These are phyloP conservation scores for Eptesicus fuscus DNA, from an alignment of 2,113 vertebrate genomes.

Conservation along the genomic window DNA sequence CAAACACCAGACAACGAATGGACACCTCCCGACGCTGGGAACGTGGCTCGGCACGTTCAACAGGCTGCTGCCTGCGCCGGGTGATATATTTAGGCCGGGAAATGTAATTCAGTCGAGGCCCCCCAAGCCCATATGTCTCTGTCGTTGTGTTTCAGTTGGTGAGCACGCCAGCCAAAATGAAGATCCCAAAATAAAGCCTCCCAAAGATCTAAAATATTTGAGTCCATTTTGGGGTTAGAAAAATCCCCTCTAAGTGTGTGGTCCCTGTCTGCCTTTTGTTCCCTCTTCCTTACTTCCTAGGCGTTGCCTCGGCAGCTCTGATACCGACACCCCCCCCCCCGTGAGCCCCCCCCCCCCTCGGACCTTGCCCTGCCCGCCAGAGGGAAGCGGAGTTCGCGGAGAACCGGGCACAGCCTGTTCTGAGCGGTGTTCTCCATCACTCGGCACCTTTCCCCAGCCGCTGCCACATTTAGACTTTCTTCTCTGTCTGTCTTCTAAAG, in stretches of 20 bases:
- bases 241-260: accelerated
- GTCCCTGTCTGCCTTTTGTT: neutral
- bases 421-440: neutral
- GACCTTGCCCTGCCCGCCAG: neutral
- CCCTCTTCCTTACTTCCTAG: neutral
- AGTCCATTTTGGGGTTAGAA: neutral
- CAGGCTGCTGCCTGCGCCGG: neutral
- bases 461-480: conserved; percentile 57
- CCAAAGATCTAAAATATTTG: neutral
- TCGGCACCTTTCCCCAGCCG: conserved; percentile 37
- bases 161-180: neutral
- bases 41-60: accelerated
- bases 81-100: neutral
- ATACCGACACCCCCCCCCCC: accelerated
- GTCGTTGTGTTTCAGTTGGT: neutral
- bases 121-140: neutral
- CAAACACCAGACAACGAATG: no score
- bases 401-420: neutral
- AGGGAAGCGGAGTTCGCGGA: neutral
- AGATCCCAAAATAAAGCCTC: neutral
- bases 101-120: neutral
- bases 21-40: neutral
- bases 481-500: neutral
- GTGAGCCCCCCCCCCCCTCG: accelerated
- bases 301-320: neutral